Base-by-base conservation (phyloP, 2,888 invertebrate species). In the Spodoptera picta region DNA sequence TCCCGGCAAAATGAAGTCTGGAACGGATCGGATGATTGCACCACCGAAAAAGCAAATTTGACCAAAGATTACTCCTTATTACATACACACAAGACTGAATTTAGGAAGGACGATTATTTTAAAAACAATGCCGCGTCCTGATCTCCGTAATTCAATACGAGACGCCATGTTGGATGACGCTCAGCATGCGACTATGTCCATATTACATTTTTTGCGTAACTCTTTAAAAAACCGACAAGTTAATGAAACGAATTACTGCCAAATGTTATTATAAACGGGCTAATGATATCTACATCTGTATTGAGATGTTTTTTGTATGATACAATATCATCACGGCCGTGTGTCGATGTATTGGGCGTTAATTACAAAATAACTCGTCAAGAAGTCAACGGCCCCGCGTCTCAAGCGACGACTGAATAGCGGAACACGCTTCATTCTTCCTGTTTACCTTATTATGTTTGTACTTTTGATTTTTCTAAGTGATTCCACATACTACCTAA, bases 301-400 rank as follows among this genome's bases (percentile, higher is more conserved):
- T 76, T 75, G 74, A 77, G 74, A 69, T 68, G 47, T 75, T 76
- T 78, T 82, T 80, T 85, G 80, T 84, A 70, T 78, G 60, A 74
- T 63, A 74, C 74, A 77, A 75, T 79, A 80, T 77, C 79, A 82
- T 80, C 79, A 77, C 71, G 74, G 76, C 61, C 70, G 63, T 75
- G 56, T 74, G 79, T 73, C 70, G 77, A 81, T 83, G 80, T 84
- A 85, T 88, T 82, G 82, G 81, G 85, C 87, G 86, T 83, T 90
- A 90, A 89, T 90, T 90, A 88, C 86, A 82, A 86, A 85, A 85
- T 85, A 83, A 83, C 83, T 84, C 79, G 81, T 81, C 81, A 82
- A 83, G 79, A 79, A 86, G 88, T 87, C 88, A 87, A 76, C 73
- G 88, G 77, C 87, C 87, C 78, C 78, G 69, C 75, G 78, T 71